Evolutionary conservation across 2,113 vertebrate species (phyloP).

Genomic region (Setophaga petechia): DNA sequence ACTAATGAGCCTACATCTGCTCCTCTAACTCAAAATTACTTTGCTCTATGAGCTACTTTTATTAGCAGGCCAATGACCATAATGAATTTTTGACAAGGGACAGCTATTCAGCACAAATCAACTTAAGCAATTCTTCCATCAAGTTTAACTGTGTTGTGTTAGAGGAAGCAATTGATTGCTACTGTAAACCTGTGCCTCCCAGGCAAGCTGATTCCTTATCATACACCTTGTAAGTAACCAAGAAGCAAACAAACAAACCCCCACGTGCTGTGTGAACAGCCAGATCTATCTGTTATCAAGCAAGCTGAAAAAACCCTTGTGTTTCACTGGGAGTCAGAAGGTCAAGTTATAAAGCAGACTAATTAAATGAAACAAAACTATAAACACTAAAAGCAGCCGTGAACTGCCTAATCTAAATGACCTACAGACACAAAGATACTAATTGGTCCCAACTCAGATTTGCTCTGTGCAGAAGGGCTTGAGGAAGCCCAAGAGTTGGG

Average conservation of each 20-base stretch:
- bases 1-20: conserved; percentile 38
- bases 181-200: background rate
- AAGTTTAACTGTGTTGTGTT: background rate
- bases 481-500: background rate
- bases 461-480: background rate
- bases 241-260: background rate
- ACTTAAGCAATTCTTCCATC: conserved; percentile 27
- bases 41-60: conserved; percentile 20
- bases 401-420: background rate
- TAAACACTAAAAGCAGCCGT: background rate
- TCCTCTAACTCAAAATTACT: conserved; percentile 42
- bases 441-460: background rate
- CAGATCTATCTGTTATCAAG: background rate
- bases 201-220: background rate
- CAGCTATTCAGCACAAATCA: conserved; percentile 47
- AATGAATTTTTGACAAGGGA: conserved; percentile 43
- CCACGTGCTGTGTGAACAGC: background rate
- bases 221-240: background rate
- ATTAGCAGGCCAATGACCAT: conserved; percentile 34
- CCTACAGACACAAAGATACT: background rate
- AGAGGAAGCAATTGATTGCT: conserved; percentile 50
- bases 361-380: background rate
- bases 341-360: background rate
- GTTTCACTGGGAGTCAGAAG: background rate
- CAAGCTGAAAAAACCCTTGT: background rate